These are phyloP conservation scores for Trichopria drosophilae DNA, from an alignment of 2,888 invertebrate genomes.

Conservation along the genomic window DNA sequence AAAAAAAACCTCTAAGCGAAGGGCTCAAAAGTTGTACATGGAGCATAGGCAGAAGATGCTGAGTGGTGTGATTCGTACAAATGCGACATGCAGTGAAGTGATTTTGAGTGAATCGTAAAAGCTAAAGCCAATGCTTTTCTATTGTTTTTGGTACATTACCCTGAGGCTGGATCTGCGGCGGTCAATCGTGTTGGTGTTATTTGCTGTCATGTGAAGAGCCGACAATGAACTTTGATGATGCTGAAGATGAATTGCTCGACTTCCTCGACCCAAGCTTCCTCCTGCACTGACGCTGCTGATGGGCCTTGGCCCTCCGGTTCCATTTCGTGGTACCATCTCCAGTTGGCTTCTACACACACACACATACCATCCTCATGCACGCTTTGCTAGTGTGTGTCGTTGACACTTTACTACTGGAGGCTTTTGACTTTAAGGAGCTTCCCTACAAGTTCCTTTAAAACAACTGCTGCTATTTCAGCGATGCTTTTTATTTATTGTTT, in stretches of 20 bases:
- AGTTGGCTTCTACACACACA: constrained; percentile 57
- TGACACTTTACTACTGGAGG: not conserved
- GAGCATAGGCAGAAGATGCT: constrained; percentile 4
- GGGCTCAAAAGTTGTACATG: too few relatives aligned
- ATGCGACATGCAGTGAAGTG: constrained; percentile 4
- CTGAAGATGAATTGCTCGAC: constrained; percentile 49
- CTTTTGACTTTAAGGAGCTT: not conserved
- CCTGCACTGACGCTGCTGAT: constrained; percentile 55
- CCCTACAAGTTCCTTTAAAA: too few relatives aligned
- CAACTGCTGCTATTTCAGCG: too few relatives aligned
- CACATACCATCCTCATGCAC: constrained; percentile 54
- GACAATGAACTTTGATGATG: constrained; percentile 51
- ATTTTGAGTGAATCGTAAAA: constrained; percentile 31
- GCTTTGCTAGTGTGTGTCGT: constrained; percentile 42
- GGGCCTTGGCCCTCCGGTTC: constrained; percentile 48
- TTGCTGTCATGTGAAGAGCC: constrained; percentile 51
- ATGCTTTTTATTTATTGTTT: too few relatives aligned
- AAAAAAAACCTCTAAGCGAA: too few relatives aligned
- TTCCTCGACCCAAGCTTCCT: constrained; percentile 54
- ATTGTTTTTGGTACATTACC: constrained; percentile 58
- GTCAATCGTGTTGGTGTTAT: constrained; percentile 53
- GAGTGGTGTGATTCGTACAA: not conserved
- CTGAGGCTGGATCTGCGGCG: constrained; percentile 60
- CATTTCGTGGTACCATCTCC: constrained; percentile 56
- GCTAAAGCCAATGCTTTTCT: too few relatives aligned